Evolutionary conservation across 53 echinoderm and acorn worm species (phyloP), one percentile per base, ranked within the genome.

Genomic region (Zoroaster sp.): DNA sequence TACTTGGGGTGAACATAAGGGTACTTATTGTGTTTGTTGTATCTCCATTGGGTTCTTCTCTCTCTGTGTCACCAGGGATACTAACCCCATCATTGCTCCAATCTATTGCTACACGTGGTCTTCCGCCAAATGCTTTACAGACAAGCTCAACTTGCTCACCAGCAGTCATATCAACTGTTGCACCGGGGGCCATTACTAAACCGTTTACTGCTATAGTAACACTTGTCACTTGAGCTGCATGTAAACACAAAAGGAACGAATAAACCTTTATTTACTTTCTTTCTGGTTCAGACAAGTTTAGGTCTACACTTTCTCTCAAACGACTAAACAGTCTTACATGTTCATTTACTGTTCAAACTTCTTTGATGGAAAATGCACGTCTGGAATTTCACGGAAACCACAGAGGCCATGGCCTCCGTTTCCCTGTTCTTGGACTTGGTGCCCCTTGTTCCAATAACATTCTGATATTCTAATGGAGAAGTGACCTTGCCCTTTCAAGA

Each of bases 81-180:
- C 25, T 21, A 17, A 33, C 20, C 25, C 32, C 47, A 32, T 83
- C 17, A 17, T 69, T 83, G 83, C n/a, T 52, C 89, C 89, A 89
- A 4, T 40, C 51, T 15, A 89, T 66, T 13, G 9, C 36, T n/a
- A 89, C 80, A 13, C 51, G 70, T 72, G 89, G 89, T 80, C 89
- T 80, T 33, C 46, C 77, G 31, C 89, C 89, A 1, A 30, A 14
- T 11, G 89, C 89, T 54, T 80, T 80, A 20, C 89, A 89, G 3
- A 23, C 46, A 15, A 89, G 72, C 0, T 36, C 9, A 11, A 21
- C 21, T 73, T 40, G 37, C 40, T 36, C 54, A 17, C 71, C 65
- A 43, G 25, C 89, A 25, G 0, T 52, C 53, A 72, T n/a, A 34
- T 5, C 68, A 21, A 71, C 47, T 3, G 49, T 17, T 12, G 43